These are phyloP conservation scores for Caranx ignobilis DNA, from an alignment of 2,113 vertebrate genomes.

Conservation along the genomic window DNA sequence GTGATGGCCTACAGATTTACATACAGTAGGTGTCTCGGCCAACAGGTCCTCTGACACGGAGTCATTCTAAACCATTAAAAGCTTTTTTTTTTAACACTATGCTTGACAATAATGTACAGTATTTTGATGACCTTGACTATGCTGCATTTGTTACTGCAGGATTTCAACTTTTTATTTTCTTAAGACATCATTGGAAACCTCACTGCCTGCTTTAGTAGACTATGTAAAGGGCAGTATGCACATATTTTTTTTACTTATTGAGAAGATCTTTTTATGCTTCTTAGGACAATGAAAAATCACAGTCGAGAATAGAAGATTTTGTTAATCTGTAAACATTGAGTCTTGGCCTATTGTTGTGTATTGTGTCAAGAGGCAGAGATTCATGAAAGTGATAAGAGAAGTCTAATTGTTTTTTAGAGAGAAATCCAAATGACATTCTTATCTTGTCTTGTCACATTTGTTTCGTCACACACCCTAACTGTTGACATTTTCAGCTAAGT, in stretches of 20 bases:
- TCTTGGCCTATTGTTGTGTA: slow-evolving; percentile 54
- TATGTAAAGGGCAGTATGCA: slow-evolving; percentile 57
- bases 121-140: slow-evolving; percentile 63
- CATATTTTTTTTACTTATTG: slow-evolving; percentile 63
- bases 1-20: slow-evolving; percentile 76
- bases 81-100: slow-evolving; percentile 20
- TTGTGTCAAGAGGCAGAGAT: slow-evolving; percentile 72
- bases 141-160: slow-evolving; percentile 48
- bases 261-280: slow-evolving; percentile 68
- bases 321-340: slow-evolving; percentile 60
- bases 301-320: slow-evolving; percentile 41
- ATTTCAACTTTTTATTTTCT: slow-evolving; percentile 66
- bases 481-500: slow-evolving; percentile 65
- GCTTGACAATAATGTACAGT: slow-evolving; percentile 45
- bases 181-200: slow-evolving; percentile 58
- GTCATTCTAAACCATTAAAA: slow-evolving; percentile 35
- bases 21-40: slow-evolving; percentile 70
- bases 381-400: slow-evolving; percentile 65
- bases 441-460: slow-evolving; percentile 73
- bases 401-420: slow-evolving; percentile 71
- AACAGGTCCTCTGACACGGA: slow-evolving; percentile 70
- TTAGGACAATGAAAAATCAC: slow-evolving; percentile 58
- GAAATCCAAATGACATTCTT: slow-evolving; percentile 76
- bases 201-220: slow-evolving; percentile 51
- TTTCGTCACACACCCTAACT: slow-evolving; percentile 56